A percentile compares a stretch with the other conserved stretches of the same genome.
These are phyloP conservation scores for Melanaphis sacchari DNA, from an alignment of 1,140 invertebrate species.

Conservation along the genomic window DNA sequence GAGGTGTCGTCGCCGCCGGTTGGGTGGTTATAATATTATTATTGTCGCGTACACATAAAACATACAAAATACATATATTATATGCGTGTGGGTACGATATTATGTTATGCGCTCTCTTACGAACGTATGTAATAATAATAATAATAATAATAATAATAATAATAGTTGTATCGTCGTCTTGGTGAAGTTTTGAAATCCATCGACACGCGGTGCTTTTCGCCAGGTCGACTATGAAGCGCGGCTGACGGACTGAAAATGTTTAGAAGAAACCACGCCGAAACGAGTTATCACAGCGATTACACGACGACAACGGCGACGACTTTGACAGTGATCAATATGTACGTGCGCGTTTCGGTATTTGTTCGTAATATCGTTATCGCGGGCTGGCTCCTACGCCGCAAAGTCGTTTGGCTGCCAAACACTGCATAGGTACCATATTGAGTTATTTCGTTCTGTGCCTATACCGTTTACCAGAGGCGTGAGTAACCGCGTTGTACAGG, in stretches of 20 bases:
- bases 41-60: background rate
- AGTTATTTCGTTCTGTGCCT: background rate
- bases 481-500: background rate
- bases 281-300: background rate
- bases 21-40: background rate
- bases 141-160: background rate
- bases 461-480: background rate
- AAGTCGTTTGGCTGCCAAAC: background rate
- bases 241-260: background rate
- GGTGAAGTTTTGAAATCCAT: background rate
- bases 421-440: no score
- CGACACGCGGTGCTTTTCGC: background rate
- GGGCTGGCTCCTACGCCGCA: no score
- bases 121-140: background rate
- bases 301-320: background rate
- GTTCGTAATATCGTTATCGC: background rate
- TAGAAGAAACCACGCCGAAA: background rate
- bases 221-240: background rate
- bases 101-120: background rate
- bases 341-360: background rate
- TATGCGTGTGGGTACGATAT: no score
- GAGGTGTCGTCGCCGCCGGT: background rate
- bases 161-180: background rate
- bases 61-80: background rate
- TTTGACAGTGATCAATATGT: slow-evolving; percentile 3